A percentile compares a stretch with the other conserved stretches of the same genome.
phyloP scores from a whole-genome alignment of 2,888 invertebrate genomes.

The Pristionchus arcanus region DNA sequence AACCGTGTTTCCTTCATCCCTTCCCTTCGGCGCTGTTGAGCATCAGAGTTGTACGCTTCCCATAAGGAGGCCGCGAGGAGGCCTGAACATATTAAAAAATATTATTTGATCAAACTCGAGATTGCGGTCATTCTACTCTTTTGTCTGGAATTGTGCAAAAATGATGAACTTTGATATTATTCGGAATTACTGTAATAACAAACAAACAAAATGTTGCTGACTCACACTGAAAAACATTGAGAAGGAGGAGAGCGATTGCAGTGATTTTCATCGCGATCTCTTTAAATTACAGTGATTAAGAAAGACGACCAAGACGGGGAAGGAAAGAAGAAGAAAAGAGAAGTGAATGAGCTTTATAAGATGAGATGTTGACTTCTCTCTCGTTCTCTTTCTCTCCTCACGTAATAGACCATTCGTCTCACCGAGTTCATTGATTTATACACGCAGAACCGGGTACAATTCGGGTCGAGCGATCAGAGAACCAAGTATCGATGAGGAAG shows the following conservation, averaged over 20 bases:
- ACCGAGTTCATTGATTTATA: conserved; percentile 8
- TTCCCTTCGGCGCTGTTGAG: conserved; percentile 32
- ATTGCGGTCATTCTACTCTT: not conserved
- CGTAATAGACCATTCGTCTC: conserved; percentile 10
- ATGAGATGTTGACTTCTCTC: conserved; percentile 6
- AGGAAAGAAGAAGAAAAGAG: not conserved
- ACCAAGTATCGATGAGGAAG: not conserved
- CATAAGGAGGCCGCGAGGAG: conserved; percentile 10
- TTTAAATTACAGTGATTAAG: not conserved
- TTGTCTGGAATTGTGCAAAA: not conserved
- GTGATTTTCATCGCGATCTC: conserved; percentile 38
- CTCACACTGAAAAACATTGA: conserved; percentile 37
- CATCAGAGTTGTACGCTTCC: conserved; percentile 54
- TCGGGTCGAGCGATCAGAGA: conserved; percentile 33
- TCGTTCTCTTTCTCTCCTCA: conserved; percentile 1
- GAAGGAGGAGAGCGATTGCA: not conserved
- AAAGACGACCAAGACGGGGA: not conserved
- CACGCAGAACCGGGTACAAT: not conserved
- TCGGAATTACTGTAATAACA: not conserved
- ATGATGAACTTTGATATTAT: not conserved
- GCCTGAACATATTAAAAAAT: not conserved
- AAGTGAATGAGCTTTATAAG: conserved; percentile 38
- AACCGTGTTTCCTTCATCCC: conserved; percentile 26
- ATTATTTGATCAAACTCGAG: not conserved
- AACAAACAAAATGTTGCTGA: not conserved